Evolutionary conservation across 2,888 invertebrate species (phyloP).

Genomic region (Gibbula magus): DNA sequence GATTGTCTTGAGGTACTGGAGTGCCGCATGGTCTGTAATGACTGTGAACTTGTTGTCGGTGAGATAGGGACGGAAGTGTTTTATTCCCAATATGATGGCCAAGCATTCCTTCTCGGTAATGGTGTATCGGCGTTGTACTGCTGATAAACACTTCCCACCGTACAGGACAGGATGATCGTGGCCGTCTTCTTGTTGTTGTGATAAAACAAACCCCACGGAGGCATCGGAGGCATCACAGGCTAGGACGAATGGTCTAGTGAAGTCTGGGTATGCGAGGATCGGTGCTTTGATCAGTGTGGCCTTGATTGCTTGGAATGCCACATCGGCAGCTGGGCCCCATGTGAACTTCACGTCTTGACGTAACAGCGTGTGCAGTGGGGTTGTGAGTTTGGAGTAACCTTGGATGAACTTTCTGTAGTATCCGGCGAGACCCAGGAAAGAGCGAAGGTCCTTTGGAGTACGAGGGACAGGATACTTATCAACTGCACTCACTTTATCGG

Average conservation of each 20-base stretch:
- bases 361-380: conserved; percentile 39
- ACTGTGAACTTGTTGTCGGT: conserved; percentile 38
- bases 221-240: conserved; percentile 40
- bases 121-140: conserved; percentile 36
- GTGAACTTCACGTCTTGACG: conserved; percentile 37
- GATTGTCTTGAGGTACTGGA: too few relatives aligned
- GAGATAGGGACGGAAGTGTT: conserved; percentile 41
- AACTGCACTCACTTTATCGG: conserved; percentile 33
- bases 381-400: conserved; percentile 39
- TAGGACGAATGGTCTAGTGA: conserved; percentile 34
- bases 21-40: conserved; percentile 45
- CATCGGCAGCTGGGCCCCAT: conserved; percentile 42
- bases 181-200: conserved; percentile 35
- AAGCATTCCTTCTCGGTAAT: conserved; percentile 45
- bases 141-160: conserved; percentile 40
- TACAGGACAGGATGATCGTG: conserved; percentile 40
- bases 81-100: conserved; percentile 44
- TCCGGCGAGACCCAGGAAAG: conserved; percentile 39
- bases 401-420: conserved; percentile 42
- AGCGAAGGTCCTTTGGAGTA: conserved; percentile 35
- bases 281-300: conserved; percentile 32
- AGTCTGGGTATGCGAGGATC: conserved; percentile 42
- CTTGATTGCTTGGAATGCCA: conserved; percentile 38
- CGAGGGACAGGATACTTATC: conserved; percentile 31
- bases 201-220: conserved; percentile 39